A percentile compares a stretch with the other conserved stretches of the same genome.
These are phyloP conservation scores for Anarsia innoxiella DNA, from an alignment of 2,888 invertebrate species.

Conservation along the genomic window DNA sequence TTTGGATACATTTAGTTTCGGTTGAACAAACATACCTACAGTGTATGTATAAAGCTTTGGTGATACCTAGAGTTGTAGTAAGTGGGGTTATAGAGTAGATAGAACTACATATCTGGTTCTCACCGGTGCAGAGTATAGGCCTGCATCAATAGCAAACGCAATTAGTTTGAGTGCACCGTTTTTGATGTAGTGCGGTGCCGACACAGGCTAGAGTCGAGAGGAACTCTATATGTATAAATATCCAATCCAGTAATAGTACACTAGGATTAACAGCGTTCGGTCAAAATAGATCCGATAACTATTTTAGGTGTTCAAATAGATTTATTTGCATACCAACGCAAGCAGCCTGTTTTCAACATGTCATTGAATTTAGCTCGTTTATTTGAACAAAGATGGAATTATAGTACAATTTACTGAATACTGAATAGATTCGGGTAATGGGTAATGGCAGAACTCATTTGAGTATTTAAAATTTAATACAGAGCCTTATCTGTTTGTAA, in stretches of 20 bases:
- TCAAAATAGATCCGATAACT: too few relatives aligned
- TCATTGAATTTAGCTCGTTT: too few relatives aligned
- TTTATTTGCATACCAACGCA: slow-evolving; percentile 6
- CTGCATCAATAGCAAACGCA: slow-evolving; percentile 67
- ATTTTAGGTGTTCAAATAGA: slow-evolving; percentile 2
- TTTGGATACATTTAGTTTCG: slow-evolving; percentile 14
- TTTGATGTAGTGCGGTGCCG: slow-evolving; percentile 66
- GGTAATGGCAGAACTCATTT: too few relatives aligned
- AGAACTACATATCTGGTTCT: slow-evolving; percentile 17
- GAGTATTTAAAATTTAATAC: too few relatives aligned
- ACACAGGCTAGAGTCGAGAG: slow-evolving; percentile 37
- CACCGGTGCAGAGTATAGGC: slow-evolving; percentile 35
- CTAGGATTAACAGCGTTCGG: slow-evolving; percentile 18
- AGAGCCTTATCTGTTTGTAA: too few relatives aligned
- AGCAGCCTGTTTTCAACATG: too few relatives aligned
- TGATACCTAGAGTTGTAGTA: too few relatives aligned
- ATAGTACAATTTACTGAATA: too few relatives aligned
- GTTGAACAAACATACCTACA: slow-evolving; percentile 23
- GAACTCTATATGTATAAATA: slow-evolving; percentile 36
- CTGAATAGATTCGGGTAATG: too few relatives aligned
- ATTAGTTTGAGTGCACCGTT: slow-evolving; percentile 73
- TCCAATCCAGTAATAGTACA: slow-evolving; percentile 39
- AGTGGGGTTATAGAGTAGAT: not conserved
- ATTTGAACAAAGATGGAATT: too few relatives aligned
- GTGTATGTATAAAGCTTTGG: too few relatives aligned